phyloP scores from a whole-genome alignment of 2,888 invertebrate genomes.

The Malacosoma neustria region DNA sequence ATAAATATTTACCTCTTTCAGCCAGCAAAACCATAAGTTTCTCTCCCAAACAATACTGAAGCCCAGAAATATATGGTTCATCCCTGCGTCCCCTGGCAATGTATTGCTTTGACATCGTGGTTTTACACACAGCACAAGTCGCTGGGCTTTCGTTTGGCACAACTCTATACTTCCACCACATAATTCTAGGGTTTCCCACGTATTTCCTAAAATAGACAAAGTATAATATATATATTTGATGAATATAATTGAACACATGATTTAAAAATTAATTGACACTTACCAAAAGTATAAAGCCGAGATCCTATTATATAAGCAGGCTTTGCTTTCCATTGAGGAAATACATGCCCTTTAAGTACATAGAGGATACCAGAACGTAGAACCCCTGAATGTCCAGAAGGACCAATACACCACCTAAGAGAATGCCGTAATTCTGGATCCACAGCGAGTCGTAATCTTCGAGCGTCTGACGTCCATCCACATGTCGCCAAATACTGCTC shows the following conservation, averaged over 20 bases:
- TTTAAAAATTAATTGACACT: conserved; percentile 9
- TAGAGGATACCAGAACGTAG: conserved; percentile 66
- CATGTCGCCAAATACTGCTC: conserved; percentile 75
- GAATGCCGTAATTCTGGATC: conserved; percentile 78
- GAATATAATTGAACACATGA: too few species aligned
- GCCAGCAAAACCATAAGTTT: conserved; percentile 79
- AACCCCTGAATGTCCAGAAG: conserved; percentile 61
- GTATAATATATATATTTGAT: background rate
- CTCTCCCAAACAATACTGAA: conserved; percentile 79
- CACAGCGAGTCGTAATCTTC: conserved; percentile 77
- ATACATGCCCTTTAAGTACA: conserved; percentile 79
- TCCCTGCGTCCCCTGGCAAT: conserved; percentile 33
- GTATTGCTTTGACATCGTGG: conserved; percentile 52
- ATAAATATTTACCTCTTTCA: conserved; percentile 67
- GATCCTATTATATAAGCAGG: conserved; percentile 76
- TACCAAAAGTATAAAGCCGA: conserved; percentile 74
- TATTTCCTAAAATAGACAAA: conserved; percentile 33
- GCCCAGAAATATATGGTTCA: conserved; percentile 77
- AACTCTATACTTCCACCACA: conserved; percentile 59
- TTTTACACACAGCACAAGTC: conserved; percentile 57
- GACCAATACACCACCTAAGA: conserved; percentile 77
- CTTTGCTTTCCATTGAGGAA: conserved; percentile 80
- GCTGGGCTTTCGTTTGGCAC: conserved; percentile 59
- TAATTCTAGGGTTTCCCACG: conserved; percentile 59
- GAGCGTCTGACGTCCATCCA: conserved; percentile 75